Evolutionary conservation across 2,113 vertebrate genomes (phyloP).

Genomic region (Nannospalax galili): DNA sequence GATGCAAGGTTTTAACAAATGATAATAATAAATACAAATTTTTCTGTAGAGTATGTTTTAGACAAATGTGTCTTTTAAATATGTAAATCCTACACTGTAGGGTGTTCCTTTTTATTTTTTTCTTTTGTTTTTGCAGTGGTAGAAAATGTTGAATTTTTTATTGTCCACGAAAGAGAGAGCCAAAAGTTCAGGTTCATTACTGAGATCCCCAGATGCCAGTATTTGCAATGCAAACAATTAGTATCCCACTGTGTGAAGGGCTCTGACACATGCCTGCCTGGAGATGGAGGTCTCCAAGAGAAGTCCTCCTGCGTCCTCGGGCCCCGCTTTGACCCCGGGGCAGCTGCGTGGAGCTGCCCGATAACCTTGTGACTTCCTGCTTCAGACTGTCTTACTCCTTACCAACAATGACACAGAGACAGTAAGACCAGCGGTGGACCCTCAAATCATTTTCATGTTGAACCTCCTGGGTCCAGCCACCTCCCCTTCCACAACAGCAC

Average conservation of each 20-base stretch:
- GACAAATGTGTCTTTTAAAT: conserved; percentile 89
- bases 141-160: conserved; percentile 91
- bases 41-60: conserved; percentile 88
- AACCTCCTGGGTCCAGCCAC: conserved; percentile 93
- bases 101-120: conserved; percentile 70
- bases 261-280: conserved; percentile 82
- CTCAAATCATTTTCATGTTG: conserved; percentile 99
- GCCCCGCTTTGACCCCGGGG: conserved; percentile 83
- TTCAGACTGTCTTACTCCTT: conserved; percentile 83
- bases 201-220: conserved; percentile 91
- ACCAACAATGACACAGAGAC: conserved; percentile 84
- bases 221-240: conserved; percentile 92
- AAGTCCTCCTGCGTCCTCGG: conserved; percentile 84
- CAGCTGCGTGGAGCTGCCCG: conserved; percentile 81
- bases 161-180: conserved; percentile 91
- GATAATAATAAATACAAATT: conserved; percentile 89
- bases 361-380: conserved; percentile 78
- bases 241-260: conserved; percentile 87
- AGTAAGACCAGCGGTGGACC: conserved; percentile 75
- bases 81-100: conserved; percentile 92
- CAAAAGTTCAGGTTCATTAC: conserved; percentile 86
- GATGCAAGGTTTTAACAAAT: conserved; percentile 92
- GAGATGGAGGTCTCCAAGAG: conserved; percentile 74
- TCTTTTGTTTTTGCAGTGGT: conserved; percentile 87
- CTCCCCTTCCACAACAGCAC: conserved; percentile 94